Percentiles rank a stretch among this genome's conserved stretches.
These are phyloP conservation scores for Acrocera orbiculus DNA, from an alignment of 2,888 invertebrate species.

Conservation along the genomic window DNA sequence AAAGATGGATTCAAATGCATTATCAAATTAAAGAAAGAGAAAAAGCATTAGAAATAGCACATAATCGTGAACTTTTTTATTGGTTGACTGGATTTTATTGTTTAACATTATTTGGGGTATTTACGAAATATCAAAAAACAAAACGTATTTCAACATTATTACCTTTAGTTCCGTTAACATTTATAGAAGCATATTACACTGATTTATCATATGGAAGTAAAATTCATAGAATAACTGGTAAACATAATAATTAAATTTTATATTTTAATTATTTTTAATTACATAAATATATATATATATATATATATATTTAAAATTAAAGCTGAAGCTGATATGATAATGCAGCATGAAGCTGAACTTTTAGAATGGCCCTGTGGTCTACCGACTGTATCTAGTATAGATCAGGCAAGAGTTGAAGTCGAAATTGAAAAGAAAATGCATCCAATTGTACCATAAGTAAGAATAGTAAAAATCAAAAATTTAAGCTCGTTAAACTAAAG, in stretches of 20 bases:
- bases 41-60: conserved; percentile 51
- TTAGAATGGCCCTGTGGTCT: conserved; percentile 55
- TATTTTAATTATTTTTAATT: conserved; percentile 4
- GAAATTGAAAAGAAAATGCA: conserved; percentile 48
- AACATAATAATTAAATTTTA: conserved; percentile 11
- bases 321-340: conserved; percentile 64
- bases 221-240: conserved; percentile 55
- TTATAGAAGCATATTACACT: conserved; percentile 51
- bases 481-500: too few relatives aligned
- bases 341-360: conserved; percentile 51
- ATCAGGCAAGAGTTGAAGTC: conserved; percentile 42
- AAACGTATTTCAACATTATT: conserved; percentile 41
- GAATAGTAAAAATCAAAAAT: too few relatives aligned
- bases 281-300: conserved; percentile 3
- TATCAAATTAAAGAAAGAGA: conserved; percentile 60
- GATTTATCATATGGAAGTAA: conserved; percentile 66
- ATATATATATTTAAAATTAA: conserved; percentile 3
- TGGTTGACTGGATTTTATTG: conserved; percentile 54
- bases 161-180: conserved; percentile 54
- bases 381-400: conserved; percentile 55
- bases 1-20: conserved; percentile 63
- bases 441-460: conserved; percentile 31
- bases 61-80: conserved; percentile 50
- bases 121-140: conserved; percentile 39
- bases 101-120: conserved; percentile 35